Percentiles rank a stretch among this genome's conserved stretches.
phyloP scores from a whole-genome alignment of 2,797 vertebrate species.

The Thalassophryne amazonica region DNA sequence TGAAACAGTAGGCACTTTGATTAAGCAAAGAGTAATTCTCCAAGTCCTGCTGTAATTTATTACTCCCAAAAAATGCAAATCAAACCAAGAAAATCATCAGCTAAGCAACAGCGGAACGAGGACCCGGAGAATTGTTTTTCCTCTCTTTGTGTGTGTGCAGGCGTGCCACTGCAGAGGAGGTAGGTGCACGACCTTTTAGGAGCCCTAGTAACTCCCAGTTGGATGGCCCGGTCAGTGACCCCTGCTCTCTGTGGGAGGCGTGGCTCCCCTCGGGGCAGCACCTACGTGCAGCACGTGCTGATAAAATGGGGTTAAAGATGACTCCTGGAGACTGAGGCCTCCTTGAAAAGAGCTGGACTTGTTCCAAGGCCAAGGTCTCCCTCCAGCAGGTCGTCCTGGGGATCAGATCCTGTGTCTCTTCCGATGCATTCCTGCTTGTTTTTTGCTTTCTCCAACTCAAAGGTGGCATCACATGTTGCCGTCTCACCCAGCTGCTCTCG shows the following conservation, averaged over 20 bases:
- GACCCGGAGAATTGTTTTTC: conserved; percentile 15
- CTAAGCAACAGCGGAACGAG: conserved; percentile 10
- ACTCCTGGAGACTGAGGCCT: conserved; percentile 28
- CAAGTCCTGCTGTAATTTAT: neutral
- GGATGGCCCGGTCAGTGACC: conserved; percentile 32
- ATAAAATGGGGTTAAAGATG: conserved; percentile 24
- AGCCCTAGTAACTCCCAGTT: conserved; percentile 13
- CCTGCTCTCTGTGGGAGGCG: conserved; percentile 29
- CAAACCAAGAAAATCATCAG: conserved; percentile 2
- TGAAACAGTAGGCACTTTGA: neutral
- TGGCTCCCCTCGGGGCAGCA: conserved; percentile 7
- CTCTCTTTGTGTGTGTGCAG: conserved; percentile 8
- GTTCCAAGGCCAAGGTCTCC: conserved; percentile 82
- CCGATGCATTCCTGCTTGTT: conserved; percentile 11
- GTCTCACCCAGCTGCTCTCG: conserved; percentile 73
- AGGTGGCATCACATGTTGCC: conserved; percentile 55
- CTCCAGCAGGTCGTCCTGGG: conserved; percentile 79
- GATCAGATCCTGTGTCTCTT: conserved; percentile 24
- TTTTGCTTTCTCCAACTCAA: conserved; percentile 60
- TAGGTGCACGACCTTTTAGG: conserved; percentile 28
- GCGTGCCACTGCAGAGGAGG: conserved; percentile 17
- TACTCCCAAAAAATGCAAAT: conserved; percentile 8
- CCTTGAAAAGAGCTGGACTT: conserved; percentile 23
- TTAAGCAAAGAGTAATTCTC: neutral
- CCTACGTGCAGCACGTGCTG: conserved; percentile 5